phyloP scores from a whole-genome alignment of 2,797 vertebrate genomes.

The Pagetopsis macropterus region DNA sequence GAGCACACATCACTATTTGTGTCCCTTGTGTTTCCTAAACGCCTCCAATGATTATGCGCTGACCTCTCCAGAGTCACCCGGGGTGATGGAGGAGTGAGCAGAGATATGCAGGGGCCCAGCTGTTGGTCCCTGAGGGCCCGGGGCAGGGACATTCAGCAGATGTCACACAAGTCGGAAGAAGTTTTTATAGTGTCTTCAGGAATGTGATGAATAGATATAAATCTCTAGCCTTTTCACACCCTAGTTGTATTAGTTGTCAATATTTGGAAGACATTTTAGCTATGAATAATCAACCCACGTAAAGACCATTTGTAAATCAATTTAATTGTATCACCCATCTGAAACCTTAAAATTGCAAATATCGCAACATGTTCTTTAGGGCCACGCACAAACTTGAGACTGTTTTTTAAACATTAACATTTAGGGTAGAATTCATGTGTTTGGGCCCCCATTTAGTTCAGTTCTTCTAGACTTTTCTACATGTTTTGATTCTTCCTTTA shows the following conservation, averaged over 20 bases:
- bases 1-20: slow-evolving; percentile 38
- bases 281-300: no score
- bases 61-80: slow-evolving; percentile 51
- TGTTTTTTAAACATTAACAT: no score
- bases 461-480: no score
- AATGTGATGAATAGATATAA: slow-evolving; percentile 17
- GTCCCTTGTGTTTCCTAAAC: slow-evolving; percentile 42
- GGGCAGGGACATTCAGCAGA: slow-evolving; percentile 58
- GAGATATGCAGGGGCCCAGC: slow-evolving; percentile 66
- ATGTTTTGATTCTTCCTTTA: no score
- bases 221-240: not conserved
- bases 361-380: no score
- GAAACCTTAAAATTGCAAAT: no score
- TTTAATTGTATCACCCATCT: no score
- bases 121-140: slow-evolving; percentile 51
- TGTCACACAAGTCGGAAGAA: slow-evolving; percentile 38
- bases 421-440: no score
- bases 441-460: no score
- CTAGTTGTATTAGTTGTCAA: not conserved
- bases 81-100: slow-evolving; percentile 58
- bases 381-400: no score
- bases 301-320: no score
- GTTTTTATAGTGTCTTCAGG: slow-evolving; percentile 4
- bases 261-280: not conserved
- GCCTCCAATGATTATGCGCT: slow-evolving; percentile 45